Base-by-base conservation (phyloP, 2,797 vertebrate species). In the Sebastes itinus region DNA sequence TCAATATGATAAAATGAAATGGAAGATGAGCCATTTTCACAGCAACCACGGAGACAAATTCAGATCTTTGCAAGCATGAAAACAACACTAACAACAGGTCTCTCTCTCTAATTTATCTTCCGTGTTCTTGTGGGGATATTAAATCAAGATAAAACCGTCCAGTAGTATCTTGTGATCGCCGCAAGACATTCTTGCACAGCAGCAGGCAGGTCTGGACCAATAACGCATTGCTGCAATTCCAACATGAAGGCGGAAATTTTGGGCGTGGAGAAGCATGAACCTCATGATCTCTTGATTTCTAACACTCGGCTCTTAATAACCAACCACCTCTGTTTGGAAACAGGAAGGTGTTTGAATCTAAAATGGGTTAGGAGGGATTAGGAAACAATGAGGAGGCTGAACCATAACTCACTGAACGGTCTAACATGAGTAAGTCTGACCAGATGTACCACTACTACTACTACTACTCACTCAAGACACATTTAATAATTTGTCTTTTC, bases 351-450 rank as follows among this genome's bases (percentile, higher is more conserved):
- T 72, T 62, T 9, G 60, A 60, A 77, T 35, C 60, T 77, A 27
- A 72, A 77, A 60, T 28, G 28, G 27, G 67, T 16, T 32, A 75
- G 2, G 3, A 28, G 68, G 58, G 71, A 81, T 77, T 68, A 49
- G 67, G 77, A 84, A 89, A 91, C 77, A 85, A 79, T 76, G 72
- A 73, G 61, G 11, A 63, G 30, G 49, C 54, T 60, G 33, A 30
- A 62, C 32, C n/a, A 58, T 33, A 77, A 84, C 28, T 82, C 65
- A 72, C 42, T 38, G 63, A 78, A 62, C 42, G 23, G 20, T 46
- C 30, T n/a, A 38, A 58, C 9, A 60, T 64, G 77, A 60, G 66
- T 46, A 27, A 13, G 28, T 35, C 14, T 42, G 42, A 67, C 23
- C 32, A 69, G 6, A 72, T 54, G 67, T 33, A 46, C 30, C 14